Evolutionary conservation across 2,888 invertebrate genomes (phyloP).

Genomic region (Lissocephala sabroskyi): DNA sequence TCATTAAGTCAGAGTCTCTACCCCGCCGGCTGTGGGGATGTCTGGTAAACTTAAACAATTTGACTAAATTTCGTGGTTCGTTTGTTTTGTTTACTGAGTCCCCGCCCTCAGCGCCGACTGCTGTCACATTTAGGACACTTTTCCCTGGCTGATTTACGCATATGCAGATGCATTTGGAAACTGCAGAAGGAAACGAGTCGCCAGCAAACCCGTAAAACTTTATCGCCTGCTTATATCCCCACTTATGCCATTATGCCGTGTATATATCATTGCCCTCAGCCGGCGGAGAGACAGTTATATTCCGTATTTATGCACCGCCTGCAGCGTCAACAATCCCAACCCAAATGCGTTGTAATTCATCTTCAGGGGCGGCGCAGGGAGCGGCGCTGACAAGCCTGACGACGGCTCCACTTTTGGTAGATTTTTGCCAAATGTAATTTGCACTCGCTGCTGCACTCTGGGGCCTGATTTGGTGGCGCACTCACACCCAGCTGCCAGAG

Average conservation of each 20-base stretch:
- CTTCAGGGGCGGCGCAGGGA: no score
- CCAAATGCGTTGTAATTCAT: slow-evolving; percentile 12
- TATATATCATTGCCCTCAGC: no score
- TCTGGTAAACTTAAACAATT: slow-evolving; percentile 56
- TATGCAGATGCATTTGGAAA: background rate
- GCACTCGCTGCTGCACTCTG: slow-evolving; percentile 31
- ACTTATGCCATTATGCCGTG: slow-evolving; percentile 31
- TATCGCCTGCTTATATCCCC: slow-evolving; percentile 1
- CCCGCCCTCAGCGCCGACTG: no score
- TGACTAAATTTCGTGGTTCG: slow-evolving; percentile 35
- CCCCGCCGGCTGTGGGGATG: no score
- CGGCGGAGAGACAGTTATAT: slow-evolving; percentile 12
- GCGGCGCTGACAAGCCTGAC: background rate
- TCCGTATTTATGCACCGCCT: slow-evolving; percentile 2
- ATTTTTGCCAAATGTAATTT: slow-evolving; percentile 34
- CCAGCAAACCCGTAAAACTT: background rate
- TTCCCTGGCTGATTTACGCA: slow-evolving; percentile 18
- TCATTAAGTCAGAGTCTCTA: slow-evolving; percentile 57
- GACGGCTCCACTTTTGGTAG: no score
- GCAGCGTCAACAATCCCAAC: background rate
- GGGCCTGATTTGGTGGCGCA: slow-evolving; percentile 49
- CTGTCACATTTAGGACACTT: no score
- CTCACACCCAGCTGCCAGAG: no score
- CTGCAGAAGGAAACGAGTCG: background rate
- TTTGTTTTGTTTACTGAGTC: slow-evolving; percentile 4